These are phyloP conservation scores for Columba janthina DNA, from an alignment of 2,113 vertebrate species.

Conservation along the genomic window DNA sequence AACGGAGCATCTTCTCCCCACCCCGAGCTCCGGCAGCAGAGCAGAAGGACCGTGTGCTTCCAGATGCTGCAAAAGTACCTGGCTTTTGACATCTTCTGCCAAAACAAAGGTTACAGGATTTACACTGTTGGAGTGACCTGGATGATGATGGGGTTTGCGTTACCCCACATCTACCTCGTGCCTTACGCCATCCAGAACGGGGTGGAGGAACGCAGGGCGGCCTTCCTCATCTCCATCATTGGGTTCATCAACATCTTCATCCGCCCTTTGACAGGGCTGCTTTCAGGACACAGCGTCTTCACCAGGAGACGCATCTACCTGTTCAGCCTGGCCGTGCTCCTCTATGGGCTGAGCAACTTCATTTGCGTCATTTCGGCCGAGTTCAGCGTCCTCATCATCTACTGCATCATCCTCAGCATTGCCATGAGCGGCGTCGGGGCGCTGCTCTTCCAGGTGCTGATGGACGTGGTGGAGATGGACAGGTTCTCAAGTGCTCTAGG, in stretches of 20 bases:
- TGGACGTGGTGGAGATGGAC: constrained; percentile 91
- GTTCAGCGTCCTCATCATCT: constrained; percentile 81
- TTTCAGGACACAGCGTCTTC: constrained; percentile 78
- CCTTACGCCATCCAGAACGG: constrained; percentile 81
- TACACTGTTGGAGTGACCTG: constrained; percentile 83
- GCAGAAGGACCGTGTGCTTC: constrained; percentile 12
- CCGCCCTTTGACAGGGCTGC: constrained; percentile 80
- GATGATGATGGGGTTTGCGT: constrained; percentile 87
- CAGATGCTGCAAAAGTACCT: constrained; percentile 76
- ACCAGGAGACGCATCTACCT: constrained; percentile 82
- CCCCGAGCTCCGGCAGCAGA: neutral
- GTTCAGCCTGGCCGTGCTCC: constrained; percentile 76
- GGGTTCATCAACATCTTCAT: constrained; percentile 90
- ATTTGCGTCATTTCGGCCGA: constrained; percentile 78
- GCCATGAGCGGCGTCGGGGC: constrained; percentile 89
- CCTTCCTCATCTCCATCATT: constrained; percentile 85
- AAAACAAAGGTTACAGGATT: constrained; percentile 81
- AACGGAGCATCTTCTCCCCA: neutral
- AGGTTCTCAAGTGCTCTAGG: constrained; percentile 90
- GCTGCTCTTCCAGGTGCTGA: constrained; percentile 89
- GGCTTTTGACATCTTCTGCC: constrained; percentile 88
- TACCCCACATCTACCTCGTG: constrained; percentile 88
- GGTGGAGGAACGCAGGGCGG: constrained; percentile 81
- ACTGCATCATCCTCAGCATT: constrained; percentile 82
- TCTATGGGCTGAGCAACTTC: constrained; percentile 89